Evolutionary conservation across 1,140 invertebrate genomes (phyloP), one percentile per base, ranked within the genome.

Genomic region (Drosophila kurseongensis): DNA sequence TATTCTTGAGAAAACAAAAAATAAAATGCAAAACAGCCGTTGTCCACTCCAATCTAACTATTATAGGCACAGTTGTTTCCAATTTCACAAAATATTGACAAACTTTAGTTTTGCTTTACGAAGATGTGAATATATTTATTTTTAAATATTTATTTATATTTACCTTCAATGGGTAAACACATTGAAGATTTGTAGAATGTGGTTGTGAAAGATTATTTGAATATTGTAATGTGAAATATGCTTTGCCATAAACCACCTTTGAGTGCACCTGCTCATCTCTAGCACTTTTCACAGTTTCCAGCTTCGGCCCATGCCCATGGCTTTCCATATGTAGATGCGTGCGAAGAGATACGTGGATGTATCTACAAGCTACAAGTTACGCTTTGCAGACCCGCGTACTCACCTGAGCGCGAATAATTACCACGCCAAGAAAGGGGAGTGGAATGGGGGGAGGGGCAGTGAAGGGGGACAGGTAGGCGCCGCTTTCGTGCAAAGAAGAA

Each of bases 331-430:
- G 75, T 89, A 88, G 83, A 84, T 84, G 83, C 84, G 79, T 88
- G 83, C 84, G 52, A 27, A 58, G 76, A 80, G 84, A 83, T 88
- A 88, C 68, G 77, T 80, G 77, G 73, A 73, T 80, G 84, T 88
- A 86, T 88, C 84, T 88, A 78, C 84, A 90, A 88, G 76, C 73
- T 84, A 89, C 84, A 90, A 90, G 84, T 88, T 88, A 89, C 84
- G 84, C 84, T 88, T 88, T 88, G 77, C 68, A 78, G 84, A 90
- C 85, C 83, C 84, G 77, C 84, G 80, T 67, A 90, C 55, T 88
- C 85, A 90, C 73, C 84, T 88, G 85, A 88, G 77, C 84, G 84
- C 84, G 84, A 88, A 88, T 90, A 88, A 88, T 88, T 88, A 88
- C 84, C 84, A 88, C 85, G 80, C 77, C 60, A 75, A 50, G 62